Percentiles rank a stretch among this genome's conserved stretches.
Evolutionary conservation across 2,113 vertebrate genomes (phyloP).

Genomic region (Hippocampus mohnikei): DNA sequence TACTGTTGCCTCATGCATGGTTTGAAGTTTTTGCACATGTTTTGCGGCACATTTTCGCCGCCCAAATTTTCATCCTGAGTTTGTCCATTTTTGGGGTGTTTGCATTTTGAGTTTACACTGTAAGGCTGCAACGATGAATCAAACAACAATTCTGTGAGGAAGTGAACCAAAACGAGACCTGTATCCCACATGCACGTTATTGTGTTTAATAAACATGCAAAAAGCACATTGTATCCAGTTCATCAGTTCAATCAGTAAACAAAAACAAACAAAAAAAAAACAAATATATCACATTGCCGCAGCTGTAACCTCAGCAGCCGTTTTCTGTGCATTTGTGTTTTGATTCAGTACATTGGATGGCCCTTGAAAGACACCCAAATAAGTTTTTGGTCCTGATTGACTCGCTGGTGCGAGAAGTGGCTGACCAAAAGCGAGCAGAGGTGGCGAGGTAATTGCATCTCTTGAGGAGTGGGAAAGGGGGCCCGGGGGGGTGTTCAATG

Average conservation of each 20-base stretch:
- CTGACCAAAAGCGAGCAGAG: slow-evolving; percentile 16
- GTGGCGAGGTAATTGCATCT: slow-evolving; percentile 40
- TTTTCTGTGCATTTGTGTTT: no score
- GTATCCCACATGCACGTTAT: no score
- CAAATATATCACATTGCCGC: neutral
- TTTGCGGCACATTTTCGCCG: no score
- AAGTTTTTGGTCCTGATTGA: neutral
- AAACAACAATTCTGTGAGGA: no score
- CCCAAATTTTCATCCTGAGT: no score
- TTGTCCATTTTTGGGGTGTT: no score
- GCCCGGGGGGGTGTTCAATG: neutral
- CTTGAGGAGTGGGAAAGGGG: slow-evolving; percentile 1
- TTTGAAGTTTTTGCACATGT: no score
- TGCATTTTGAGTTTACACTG: no score
- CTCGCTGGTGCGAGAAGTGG: slow-evolving; percentile 15
- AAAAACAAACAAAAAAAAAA: no score
- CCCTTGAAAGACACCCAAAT: neutral
- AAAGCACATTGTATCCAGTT: neutral
- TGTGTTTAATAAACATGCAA: no score
- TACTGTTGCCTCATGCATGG: no score
- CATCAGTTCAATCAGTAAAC: neutral
- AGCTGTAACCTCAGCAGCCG: neutral
- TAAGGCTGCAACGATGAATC: neutral
- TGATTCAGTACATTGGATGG: neutral
- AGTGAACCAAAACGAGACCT: no score